Conservation (phyloP, 2,888 invertebrate species). For the Trissoscelio sp. region DNA sequence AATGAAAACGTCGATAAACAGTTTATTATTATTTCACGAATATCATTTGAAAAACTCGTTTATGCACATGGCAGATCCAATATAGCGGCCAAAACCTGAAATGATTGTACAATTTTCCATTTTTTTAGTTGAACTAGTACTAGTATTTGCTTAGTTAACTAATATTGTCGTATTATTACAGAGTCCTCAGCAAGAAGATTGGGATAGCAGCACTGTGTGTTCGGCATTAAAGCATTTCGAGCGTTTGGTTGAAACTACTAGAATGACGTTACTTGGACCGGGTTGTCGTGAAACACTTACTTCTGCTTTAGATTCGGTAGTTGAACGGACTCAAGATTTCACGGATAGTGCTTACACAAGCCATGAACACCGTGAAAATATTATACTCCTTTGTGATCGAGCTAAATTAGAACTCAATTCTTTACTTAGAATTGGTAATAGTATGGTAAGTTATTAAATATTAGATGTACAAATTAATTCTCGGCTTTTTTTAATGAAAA, state of each 20-base stretch:
- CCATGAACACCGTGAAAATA: constrained; percentile 98
- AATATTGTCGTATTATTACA: constrained; percentile 53
- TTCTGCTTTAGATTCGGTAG: constrained; percentile 93
- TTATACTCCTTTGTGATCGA: constrained; percentile 94
- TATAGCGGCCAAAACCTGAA: too few relatives aligned
- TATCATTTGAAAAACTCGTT: too few relatives aligned
- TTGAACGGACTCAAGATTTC: constrained; percentile 98
- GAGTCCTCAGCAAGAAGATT: constrained; percentile 85
- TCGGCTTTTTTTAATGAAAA: too few relatives aligned
- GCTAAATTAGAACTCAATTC: constrained; percentile 96
- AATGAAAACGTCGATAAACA: too few relatives aligned
- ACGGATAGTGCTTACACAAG: constrained; percentile 99
- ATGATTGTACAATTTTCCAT: too few relatives aligned
- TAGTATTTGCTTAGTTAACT: too few relatives aligned
- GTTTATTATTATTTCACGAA: too few relatives aligned
- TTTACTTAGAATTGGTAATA: constrained; percentile 93
- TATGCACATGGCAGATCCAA: too few relatives aligned
- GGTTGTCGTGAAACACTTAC: constrained; percentile 91
- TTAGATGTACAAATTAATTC: too few relatives aligned
- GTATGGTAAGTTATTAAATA: constrained; percentile 86
- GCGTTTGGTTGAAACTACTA: constrained; percentile 93
- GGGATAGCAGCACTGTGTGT: constrained; percentile 90
- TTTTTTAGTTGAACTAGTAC: too few relatives aligned
- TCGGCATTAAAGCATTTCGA: constrained; percentile 93
- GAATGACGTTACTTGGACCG: constrained; percentile 90